Conservation (phyloP, 2,113 vertebrate species). For the Turdus rufiventris region DNA sequence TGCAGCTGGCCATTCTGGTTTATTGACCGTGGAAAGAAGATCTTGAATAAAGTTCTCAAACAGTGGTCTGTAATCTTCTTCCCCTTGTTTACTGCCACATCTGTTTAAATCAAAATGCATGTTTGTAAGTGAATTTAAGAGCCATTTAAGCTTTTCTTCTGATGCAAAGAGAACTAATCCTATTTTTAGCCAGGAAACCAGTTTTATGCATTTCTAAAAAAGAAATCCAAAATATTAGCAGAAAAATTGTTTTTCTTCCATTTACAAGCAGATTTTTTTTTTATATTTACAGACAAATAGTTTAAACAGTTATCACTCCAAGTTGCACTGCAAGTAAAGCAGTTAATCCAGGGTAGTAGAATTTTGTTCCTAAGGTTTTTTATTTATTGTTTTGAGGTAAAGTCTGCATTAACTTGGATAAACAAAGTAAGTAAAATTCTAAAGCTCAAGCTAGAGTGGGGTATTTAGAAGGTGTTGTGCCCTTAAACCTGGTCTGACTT, state of each 20-base stretch:
- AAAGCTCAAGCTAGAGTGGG: background rate
- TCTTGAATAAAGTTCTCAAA: constrained; percentile 5
- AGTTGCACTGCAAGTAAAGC: background rate
- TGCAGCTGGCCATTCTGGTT: constrained; percentile 5
- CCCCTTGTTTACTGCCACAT: background rate
- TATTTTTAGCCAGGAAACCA: background rate
- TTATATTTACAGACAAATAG: background rate
- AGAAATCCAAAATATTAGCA: background rate
- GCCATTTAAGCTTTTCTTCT: background rate
- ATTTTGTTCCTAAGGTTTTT: background rate
- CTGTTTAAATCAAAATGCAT: background rate
- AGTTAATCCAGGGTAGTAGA: background rate
- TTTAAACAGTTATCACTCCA: background rate
- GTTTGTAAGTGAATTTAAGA: background rate
- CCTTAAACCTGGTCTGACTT: background rate
- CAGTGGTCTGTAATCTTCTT: background rate
- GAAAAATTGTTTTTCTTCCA: background rate
- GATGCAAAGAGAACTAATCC: background rate
- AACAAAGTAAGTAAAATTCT: background rate
- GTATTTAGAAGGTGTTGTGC: background rate
- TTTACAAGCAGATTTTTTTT: background rate
- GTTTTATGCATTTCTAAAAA: background rate
- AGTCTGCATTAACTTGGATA: background rate
- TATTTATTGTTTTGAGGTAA: background rate
- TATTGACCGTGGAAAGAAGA: background rate